A percentile compares a stretch with the other conserved stretches of the same genome.
phyloP scores from a whole-genome alignment of 2,113 vertebrate genomes.

The Larimichthys crocea region DNA sequence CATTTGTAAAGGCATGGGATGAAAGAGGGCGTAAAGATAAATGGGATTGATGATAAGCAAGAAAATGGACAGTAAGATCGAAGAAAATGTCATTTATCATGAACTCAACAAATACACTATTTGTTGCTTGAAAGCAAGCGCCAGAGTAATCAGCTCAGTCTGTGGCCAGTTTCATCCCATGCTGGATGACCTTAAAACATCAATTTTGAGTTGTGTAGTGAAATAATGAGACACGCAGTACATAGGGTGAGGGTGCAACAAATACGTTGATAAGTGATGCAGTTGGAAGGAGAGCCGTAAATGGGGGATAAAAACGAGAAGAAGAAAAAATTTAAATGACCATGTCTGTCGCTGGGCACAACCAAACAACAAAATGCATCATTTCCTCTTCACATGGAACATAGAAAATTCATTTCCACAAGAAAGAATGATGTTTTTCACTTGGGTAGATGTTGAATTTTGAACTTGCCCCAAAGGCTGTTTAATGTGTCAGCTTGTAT shows the following conservation, averaged over 20 bases:
- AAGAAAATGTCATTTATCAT: slow-evolving; percentile 58
- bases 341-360: slow-evolving; percentile 36
- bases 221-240: slow-evolving; percentile 70
- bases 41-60: slow-evolving; percentile 48
- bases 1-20: slow-evolving; percentile 53
- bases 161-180: slow-evolving; percentile 48
- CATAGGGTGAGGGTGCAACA: slow-evolving; percentile 43
- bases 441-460: slow-evolving; percentile 14
- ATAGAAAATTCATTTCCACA: slow-evolving; percentile 61
- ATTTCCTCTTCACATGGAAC: slow-evolving; percentile 53
- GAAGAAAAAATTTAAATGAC: slow-evolving; percentile 23
- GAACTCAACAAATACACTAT: slow-evolving; percentile 49
- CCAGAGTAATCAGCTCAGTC: slow-evolving; percentile 46
- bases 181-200: slow-evolving; percentile 70
- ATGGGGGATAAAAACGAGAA: neutral
- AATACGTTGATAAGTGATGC: slow-evolving; percentile 62
- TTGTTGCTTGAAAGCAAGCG: slow-evolving; percentile 56
- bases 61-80: slow-evolving; percentile 33
- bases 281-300: slow-evolving; percentile 21
- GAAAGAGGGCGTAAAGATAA: slow-evolving; percentile 49
- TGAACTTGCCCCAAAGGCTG: slow-evolving; percentile 25
- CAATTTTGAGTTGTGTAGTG: slow-evolving; percentile 50
- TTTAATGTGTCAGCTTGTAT: slow-evolving; percentile 52
- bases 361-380: slow-evolving; percentile 62
- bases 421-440: slow-evolving; percentile 37